Base-by-base conservation (phyloP, 2,113 vertebrate species). In the Podiceps cristatus region DNA sequence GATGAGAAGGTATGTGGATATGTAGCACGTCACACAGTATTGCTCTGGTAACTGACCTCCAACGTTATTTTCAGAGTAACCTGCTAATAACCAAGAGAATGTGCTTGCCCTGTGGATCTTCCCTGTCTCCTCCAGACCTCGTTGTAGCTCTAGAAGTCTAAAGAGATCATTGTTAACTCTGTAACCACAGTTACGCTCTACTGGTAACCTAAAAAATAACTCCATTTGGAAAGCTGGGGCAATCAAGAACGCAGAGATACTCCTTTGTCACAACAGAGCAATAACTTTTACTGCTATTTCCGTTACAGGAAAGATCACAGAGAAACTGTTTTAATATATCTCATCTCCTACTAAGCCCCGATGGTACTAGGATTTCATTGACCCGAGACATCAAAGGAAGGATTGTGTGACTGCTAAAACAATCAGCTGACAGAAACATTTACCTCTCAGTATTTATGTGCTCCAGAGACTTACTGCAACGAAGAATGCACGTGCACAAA, bases 261-360 rank as follows among this genome's bases (percentile, higher is more conserved):
- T 83, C 66, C 88, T 96, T 86, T n/a, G 33, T 33, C 8, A 13
- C 89, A 86, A 78, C 85, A 62, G 18, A 88, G 49, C 91, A 91
- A 55, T 98, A 98, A 97, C 87, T 95, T 97, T 45, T 95, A 96
- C 77, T 93, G 93, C 96, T 98, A 77, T 98, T 98, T 98, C 95
- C 80, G 1, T 98, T 98, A 93, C 98, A 98, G 98, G 98, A 93
- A 96, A 98, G 97, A 97, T 96, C 95, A 97, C 97, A 98, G 96
- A 76, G 78, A 97, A 97, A 86, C 58, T 95, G 80, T 98, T 95
- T 96, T 93, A 97, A 91, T 95, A 45, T 90, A 88, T 94, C 97
- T 97, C 27, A 88, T 94, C 97, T 97, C 27, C 94, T 96, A 78
- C 90, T 76, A 90, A 97, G 84, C 64, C 64, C 56, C 5, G 67